Conservation (phyloP, 2,113 vertebrate species). For the Hydrolagus affinis region DNA sequence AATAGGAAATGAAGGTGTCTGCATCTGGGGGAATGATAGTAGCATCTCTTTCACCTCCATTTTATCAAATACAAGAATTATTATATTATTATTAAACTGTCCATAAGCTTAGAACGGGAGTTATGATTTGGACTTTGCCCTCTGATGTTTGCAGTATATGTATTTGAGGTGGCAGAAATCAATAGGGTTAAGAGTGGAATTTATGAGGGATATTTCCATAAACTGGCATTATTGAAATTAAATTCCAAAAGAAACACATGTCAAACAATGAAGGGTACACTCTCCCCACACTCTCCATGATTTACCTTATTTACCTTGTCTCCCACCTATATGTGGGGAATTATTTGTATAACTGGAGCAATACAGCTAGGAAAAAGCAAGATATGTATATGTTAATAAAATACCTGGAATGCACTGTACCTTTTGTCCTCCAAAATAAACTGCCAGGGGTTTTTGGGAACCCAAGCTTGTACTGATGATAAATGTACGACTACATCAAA, state of each 20-base stretch:
- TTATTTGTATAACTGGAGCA: slow-evolving; percentile 8
- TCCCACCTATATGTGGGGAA: background rate
- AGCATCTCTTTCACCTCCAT: background rate
- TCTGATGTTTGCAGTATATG: background rate
- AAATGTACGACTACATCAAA: background rate
- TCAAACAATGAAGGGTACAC: background rate
- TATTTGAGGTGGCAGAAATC: background rate
- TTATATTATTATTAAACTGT: too few species aligned
- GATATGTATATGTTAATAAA: background rate
- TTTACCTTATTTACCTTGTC: too few species aligned
- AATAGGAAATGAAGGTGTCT: background rate
- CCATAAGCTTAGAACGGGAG: too few species aligned
- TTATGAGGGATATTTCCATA: background rate
- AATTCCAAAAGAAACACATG: background rate
- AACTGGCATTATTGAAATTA: background rate
- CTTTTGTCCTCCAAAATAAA: background rate
- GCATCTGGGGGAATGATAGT: background rate
- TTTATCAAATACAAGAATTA: background rate
- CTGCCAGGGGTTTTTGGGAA: background rate
- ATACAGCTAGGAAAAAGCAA: background rate
- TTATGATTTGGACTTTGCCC: background rate
- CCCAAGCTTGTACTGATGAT: background rate
- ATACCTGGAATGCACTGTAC: background rate
- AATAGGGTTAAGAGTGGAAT: background rate
- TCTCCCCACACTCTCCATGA: too few species aligned